These are phyloP conservation scores for Notothenia coriiceps DNA, from an alignment of 2,113 vertebrate genomes.

Conservation along the genomic window DNA sequence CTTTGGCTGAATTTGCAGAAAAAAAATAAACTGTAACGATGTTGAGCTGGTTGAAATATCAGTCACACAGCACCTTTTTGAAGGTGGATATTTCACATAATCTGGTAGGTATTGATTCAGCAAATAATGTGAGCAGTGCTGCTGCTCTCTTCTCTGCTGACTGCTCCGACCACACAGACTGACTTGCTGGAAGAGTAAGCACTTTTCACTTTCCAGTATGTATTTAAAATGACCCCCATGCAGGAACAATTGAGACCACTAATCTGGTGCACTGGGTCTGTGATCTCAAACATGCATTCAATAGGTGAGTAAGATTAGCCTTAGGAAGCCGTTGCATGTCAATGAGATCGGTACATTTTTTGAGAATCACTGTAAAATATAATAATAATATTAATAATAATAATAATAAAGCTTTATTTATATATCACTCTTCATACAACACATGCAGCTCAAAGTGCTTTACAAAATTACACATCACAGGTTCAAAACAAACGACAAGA, in stretches of 20 bases:
- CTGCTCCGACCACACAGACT: constrained; percentile 43
- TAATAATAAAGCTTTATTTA: too few relatives aligned
- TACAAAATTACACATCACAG: too few relatives aligned
- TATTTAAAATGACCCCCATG: constrained; percentile 2
- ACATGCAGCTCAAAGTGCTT: too few relatives aligned
- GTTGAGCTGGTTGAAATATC: constrained; percentile 32
- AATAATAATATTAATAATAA: too few relatives aligned
- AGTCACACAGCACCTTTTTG: constrained; percentile 23
- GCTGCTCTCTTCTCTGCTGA: constrained; percentile 32
- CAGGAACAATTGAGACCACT: constrained; percentile 4
- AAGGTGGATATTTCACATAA: constrained; percentile 65
- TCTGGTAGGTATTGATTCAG: constrained; percentile 68
- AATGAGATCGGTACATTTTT: not conserved
- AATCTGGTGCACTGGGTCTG: constrained; percentile 22
- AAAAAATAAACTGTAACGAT: not conserved
- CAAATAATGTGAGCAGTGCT: constrained; percentile 48
- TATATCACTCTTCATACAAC: too few relatives aligned
- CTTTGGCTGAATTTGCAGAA: not conserved
- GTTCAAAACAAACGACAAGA: too few relatives aligned
- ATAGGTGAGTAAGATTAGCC: not conserved
- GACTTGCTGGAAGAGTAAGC: constrained; percentile 61
- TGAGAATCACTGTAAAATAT: not conserved
- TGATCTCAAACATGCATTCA: constrained; percentile 1
- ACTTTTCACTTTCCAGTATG: constrained; percentile 61
- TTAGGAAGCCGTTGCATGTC: not conserved